Conservation (phyloP, 2,888 invertebrate species). For the Lepas anatifera region DNA sequence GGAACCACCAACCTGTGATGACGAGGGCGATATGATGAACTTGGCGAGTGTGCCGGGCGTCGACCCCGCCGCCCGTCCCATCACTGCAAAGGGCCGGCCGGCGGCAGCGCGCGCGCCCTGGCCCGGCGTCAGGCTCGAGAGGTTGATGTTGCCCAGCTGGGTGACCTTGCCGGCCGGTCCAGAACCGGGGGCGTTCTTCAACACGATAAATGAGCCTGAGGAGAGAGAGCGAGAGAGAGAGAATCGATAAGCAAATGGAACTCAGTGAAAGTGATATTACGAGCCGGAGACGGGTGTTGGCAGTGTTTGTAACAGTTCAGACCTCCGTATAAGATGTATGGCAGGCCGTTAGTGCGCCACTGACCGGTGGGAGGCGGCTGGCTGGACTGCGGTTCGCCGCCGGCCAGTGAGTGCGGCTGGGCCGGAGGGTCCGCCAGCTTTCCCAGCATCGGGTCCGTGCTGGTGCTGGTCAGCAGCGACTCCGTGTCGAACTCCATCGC, state of each 20-base stretch:
- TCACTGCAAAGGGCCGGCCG: background rate
- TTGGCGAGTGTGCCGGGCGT: background rate
- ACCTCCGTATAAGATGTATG: background rate
- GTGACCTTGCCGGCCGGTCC: background rate
- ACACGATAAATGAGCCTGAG: background rate
- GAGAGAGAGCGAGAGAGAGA: background rate
- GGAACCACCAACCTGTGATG: no score
- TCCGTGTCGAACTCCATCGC: background rate
- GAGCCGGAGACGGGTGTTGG: no score
- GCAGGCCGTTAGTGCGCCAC: background rate
- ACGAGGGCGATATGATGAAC: background rate
- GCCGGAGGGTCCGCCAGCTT: background rate
- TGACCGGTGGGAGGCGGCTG: background rate
- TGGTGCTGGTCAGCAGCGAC: background rate
- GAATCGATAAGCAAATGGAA: no score
- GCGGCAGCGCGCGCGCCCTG: background rate
- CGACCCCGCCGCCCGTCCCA: background rate
- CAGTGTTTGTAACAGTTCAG: background rate
- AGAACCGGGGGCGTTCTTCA: background rate
- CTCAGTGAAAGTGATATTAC: no score
- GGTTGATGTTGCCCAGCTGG: constrained; percentile 1
- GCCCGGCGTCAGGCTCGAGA: background rate
- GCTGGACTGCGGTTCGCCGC: background rate
- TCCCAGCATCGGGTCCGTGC: background rate
- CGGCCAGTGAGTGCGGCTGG: background rate